Evolutionary conservation across 37 sponge, comb jelly and placozoan species (phyloP).

Genomic region (Ephydatia muelleri): DNA sequence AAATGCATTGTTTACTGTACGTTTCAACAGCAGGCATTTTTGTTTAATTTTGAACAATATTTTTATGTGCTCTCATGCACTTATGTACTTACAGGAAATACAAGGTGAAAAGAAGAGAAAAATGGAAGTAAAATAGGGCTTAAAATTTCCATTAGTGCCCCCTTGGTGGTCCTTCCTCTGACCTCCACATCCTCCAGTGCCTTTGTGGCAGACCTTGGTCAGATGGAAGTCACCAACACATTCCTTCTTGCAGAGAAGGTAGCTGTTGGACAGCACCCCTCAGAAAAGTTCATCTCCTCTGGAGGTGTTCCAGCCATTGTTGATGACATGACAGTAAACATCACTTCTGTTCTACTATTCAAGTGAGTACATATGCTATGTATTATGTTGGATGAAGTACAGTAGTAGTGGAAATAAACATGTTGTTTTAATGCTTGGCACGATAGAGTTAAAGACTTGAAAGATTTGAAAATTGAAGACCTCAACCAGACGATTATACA

Average conservation of each 20-base stretch:
- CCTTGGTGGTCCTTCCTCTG: conserved; percentile 62
- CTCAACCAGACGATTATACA: conserved; percentile 25
- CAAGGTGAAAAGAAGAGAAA: not conserved
- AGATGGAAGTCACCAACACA: conserved; percentile 50
- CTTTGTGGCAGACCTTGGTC: conserved; percentile 60
- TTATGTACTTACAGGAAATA: conserved; percentile 39
- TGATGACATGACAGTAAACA: conserved; percentile 30
- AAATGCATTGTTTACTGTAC: too few relatives aligned
- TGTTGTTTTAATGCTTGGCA: not conserved
- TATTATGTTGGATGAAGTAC: too few relatives aligned
- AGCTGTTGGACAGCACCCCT: not conserved
- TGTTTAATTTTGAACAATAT: too few relatives aligned
- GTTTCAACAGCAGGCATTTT: too few relatives aligned
- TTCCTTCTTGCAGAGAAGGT: conserved; percentile 41
- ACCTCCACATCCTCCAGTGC: conserved; percentile 33
- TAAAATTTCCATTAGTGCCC: conserved; percentile 49
- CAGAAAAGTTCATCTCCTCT: not conserved
- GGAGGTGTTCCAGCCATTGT: conserved; percentile 34
- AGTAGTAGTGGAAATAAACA: too few relatives aligned
- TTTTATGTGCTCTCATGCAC: not conserved
- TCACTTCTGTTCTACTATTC: conserved; percentile 35
- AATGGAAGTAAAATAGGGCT: conserved; percentile 53
- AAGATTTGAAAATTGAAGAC: not conserved
- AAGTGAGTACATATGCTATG: conserved; percentile 10
- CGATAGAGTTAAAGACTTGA: not conserved